Evolutionary conservation across 2,113 vertebrate species (phyloP), one percentile per base, ranked within the genome.

Genomic region (Cervus canadensis): DNA sequence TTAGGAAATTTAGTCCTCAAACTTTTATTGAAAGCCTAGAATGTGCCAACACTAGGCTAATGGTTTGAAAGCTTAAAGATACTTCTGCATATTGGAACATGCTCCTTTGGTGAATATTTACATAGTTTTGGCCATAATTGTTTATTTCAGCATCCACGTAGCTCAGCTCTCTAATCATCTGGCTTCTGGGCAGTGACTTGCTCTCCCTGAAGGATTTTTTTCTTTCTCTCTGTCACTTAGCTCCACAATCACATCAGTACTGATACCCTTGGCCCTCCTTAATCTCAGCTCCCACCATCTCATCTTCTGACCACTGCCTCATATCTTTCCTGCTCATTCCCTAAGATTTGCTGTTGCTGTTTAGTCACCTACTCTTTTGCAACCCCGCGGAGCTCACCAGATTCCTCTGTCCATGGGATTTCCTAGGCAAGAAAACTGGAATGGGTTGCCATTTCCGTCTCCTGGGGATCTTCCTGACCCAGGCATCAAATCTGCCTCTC

Each of bases 241-340:
- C 2, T 30, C 19, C 26, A 57, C 16, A 5, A 5, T 36, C 30
- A 54, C 12, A 62, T n/a, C 28, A 5, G 1, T 12, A 23, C 40
- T 2, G 3, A 1, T 25, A 14, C 1, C 56, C 19, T 3, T 10
- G 23, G 16, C 5, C 1, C 14, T 64, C 30, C 82, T 59, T n/a
- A 30, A 54, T 36, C 14, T 23, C 60, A 33, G 4, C 23, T 30
- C 26, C 6, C 12, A 43, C 36, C 28, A 9, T 36, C 16, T 64
- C 48, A 21, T 13, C 48, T 85, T 33, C 43, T 50, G 71, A 26
- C 23, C 12, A n/a, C 15, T 14, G 4, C 4, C 14, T 23, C n/a
- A 7, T 40, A 9, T 40, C 52, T 81, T 59, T 19, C 7, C 26
- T 43, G 45, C 11, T 6, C 54, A 8, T 57, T 57, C 6, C n/a